Base-by-base conservation (phyloP, 2,113 vertebrate species). In the Myrmecophaga tridactyla region DNA sequence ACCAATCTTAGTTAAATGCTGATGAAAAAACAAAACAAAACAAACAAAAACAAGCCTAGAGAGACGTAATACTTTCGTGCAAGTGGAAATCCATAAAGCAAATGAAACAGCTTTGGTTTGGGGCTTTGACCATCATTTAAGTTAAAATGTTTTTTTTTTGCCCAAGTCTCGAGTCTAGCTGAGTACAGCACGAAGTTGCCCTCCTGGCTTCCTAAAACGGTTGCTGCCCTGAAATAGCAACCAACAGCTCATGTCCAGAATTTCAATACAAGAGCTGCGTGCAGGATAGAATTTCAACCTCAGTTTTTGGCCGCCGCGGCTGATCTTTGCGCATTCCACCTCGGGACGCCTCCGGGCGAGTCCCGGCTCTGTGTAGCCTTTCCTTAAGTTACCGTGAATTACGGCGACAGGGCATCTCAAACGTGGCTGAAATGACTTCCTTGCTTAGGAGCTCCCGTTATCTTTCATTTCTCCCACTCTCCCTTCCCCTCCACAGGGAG, bases 201-300 rank as follows among this genome's bases (percentile, higher is more conserved):
- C 72, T 48, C 31, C 73, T 11, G 77, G 41, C 56, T 62, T 34
- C 60, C 48, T 69, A n/a, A 65, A 77, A 41, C 85, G 25, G 41
- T 41, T 20, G 82, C 69, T 96, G 96, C 78, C 81, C 92, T 39
- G 77, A 76, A 95, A 92, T 70, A 70, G 94, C 76, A 86, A 78
- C 58, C 85, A 31, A 31, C 86, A 78, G 81, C 89, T 96, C 56
- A 18, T 70, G 41, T 67, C 81, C 0, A 0, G 75, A 69, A 87
- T 69, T 5, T 0, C 39, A 48, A 82, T 92, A 90, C 94, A 76
- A 7, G 9, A 76, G 82, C 89, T 94, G 89, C 51, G 43, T 53
- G 53, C 73, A 56, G 48, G 65, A 77, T 85, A 93, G 80, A 48
- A 23, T 41, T n/a, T 58, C 82, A 90, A 10, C 43, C 29, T 94